Evolutionary conservation across 2,888 invertebrate genomes (phyloP).

Genomic region (Anoplius nigerrimus): DNA sequence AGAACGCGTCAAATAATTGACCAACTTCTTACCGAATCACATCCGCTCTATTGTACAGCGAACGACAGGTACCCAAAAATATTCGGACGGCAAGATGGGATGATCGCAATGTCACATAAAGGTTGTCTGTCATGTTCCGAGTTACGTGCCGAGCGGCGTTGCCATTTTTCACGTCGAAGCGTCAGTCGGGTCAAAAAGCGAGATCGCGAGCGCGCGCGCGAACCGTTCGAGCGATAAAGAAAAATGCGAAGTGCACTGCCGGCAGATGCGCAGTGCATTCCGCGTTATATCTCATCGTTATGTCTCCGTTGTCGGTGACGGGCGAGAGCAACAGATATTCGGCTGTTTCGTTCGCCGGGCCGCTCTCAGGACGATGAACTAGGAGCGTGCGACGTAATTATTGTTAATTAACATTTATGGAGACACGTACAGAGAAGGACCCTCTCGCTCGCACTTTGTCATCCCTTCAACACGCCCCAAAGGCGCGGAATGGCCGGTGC

Average conservation of each 20-base stretch:
- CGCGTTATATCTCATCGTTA: slow-evolving; percentile 51
- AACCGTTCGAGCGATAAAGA: not conserved
- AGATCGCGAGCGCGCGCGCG: slow-evolving; percentile 9
- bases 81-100: no score
- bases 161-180: no score
- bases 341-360: slow-evolving; percentile 22
- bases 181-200: no score
- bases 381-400: slow-evolving; percentile 54
- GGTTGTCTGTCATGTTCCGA: no score
- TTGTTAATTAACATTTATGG: slow-evolving; percentile 68
- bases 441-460: slow-evolving; percentile 24
- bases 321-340: slow-evolving; percentile 38
- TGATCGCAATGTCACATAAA: no score
- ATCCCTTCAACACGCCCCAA: slow-evolving; percentile 21
- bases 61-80: no score
- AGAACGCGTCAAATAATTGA: no score
- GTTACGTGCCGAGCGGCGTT: no score
- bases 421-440: slow-evolving; percentile 45
- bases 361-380: slow-evolving; percentile 1
- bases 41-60: no score
- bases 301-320: slow-evolving; percentile 28
- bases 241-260: slow-evolving; percentile 7
- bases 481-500: slow-evolving; percentile 25
- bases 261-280: slow-evolving; percentile 15
- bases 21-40: no score